Conservation (phyloP, 23 tunicate species). For the Aplidium turbinatum region DNA sequence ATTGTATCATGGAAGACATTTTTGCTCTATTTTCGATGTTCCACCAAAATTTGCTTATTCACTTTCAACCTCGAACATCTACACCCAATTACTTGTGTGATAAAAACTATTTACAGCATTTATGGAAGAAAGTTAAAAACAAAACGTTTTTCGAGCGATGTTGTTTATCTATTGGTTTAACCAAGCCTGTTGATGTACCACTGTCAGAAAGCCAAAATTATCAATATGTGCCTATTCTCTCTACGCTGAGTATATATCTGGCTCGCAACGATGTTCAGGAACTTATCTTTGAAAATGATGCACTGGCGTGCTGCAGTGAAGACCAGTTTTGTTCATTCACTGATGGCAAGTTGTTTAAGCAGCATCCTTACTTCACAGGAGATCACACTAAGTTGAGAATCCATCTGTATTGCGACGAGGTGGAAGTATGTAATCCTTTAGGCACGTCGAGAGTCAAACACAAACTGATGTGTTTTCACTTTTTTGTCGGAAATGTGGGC, state of each 20-base stretch:
- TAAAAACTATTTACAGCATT: not conserved
- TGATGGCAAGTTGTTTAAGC: slow-evolving; percentile 27
- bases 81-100: not conserved
- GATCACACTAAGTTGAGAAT: not conserved
- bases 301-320: not conserved
- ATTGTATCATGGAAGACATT: slow-evolving; percentile 35
- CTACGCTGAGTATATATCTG: not conserved
- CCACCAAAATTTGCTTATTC: not conserved
- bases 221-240: slow-evolving; percentile 44
- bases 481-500: slow-evolving; percentile 47
- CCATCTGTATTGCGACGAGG: slow-evolving; percentile 44
- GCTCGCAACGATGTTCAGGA: slow-evolving; percentile 27
- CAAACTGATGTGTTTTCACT: slow-evolving; percentile 37
- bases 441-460: slow-evolving; percentile 34
- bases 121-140: slow-evolving; percentile 26
- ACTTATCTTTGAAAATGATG: slow-evolving; percentile 9
- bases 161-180: slow-evolving; percentile 25
- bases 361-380: slow-evolving; percentile 30
- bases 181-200: slow-evolving; percentile 10
- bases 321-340: not conserved
- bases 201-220: slow-evolving; percentile 2
- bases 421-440: slow-evolving; percentile 43
- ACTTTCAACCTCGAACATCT: not conserved
- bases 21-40: slow-evolving; percentile 14
- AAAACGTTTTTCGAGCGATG: not conserved